Evolutionary conservation across 2,888 invertebrate genomes (phyloP).

Genomic region (Latrodectus elegans): DNA sequence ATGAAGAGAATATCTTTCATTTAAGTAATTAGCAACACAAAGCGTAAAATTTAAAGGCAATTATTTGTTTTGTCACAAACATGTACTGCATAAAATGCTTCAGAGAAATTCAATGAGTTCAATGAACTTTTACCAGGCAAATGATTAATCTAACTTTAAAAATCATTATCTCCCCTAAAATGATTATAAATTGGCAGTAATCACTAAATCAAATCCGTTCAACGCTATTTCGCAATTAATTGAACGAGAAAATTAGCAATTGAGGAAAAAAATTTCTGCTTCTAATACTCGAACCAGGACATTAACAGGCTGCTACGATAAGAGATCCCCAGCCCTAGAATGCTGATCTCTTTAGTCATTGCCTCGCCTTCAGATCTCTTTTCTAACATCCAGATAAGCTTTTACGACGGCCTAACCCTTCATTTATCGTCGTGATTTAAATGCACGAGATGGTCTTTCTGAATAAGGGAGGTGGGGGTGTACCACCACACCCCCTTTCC

Average conservation of each 20-base stretch:
- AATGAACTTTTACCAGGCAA: no score
- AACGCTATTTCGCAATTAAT: background rate
- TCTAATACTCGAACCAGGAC: background rate
- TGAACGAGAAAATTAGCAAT: background rate
- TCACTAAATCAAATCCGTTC: no score
- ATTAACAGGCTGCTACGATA: background rate
- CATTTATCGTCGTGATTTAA: slow-evolving; percentile 64
- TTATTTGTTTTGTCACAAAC: no score
- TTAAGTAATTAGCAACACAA: no score
- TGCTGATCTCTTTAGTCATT: slow-evolving; percentile 6
- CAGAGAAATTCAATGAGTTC: no score
- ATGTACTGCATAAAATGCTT: no score
- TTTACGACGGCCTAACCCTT: slow-evolving; percentile 62
- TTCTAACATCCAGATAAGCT: slow-evolving; percentile 48
- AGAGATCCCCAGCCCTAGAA: background rate
- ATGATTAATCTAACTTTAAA: no score
- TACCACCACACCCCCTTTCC: background rate
- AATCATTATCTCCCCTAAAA: no score
- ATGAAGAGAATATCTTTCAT: no score
- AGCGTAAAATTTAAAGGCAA: no score
- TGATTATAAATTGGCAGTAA: no score
- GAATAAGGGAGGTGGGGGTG: slow-evolving; percentile 13
- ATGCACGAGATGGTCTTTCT: slow-evolving; percentile 38
- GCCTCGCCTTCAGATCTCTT: slow-evolving; percentile 4
- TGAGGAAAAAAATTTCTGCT: background rate